Evolutionary conservation across 2,113 vertebrate species (phyloP).

Genomic region (Macquaria ambigua): DNA sequence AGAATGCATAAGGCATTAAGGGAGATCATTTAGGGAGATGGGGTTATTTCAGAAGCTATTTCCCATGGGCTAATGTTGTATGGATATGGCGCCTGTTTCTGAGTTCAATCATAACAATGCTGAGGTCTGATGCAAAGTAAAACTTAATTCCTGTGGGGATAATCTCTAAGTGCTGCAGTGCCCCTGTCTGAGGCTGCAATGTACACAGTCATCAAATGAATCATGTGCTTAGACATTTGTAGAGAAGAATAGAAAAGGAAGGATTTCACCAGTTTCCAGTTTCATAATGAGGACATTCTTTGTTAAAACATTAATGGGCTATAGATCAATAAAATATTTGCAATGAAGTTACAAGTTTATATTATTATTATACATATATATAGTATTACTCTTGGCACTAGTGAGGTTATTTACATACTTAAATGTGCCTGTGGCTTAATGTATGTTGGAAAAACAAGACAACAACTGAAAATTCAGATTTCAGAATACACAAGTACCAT

Average conservation of each 20-base stretch:
- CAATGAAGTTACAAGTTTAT: background rate
- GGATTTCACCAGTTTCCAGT: background rate
- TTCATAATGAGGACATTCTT: background rate
- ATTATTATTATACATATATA: too few species aligned
- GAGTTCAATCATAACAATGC: constrained; percentile 46
- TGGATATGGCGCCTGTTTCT: constrained; percentile 39
- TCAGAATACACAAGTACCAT: background rate
- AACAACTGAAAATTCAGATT: background rate
- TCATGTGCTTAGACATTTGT: background rate
- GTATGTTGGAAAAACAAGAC: background rate
- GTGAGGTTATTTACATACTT: background rate
- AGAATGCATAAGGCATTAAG: constrained; percentile 51
- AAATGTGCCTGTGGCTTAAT: background rate
- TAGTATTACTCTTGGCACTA: background rate
- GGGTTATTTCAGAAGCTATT: constrained; percentile 63
- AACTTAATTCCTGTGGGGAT: constrained; percentile 31
- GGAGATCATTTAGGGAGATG: constrained; percentile 46
- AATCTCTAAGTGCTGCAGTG: background rate
- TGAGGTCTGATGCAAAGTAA: constrained; percentile 30
- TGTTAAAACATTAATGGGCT: background rate
- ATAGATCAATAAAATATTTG: background rate
- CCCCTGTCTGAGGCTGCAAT: constrained; percentile 1
- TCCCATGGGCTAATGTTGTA: constrained; percentile 41
- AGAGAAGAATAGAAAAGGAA: background rate
- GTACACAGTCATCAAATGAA: background rate